A percentile compares a stretch with the other conserved stretches of the same genome.
These are phyloP conservation scores for Melanerpes aurifrons DNA, from an alignment of 2,113 vertebrate genomes.

Conservation along the genomic window DNA sequence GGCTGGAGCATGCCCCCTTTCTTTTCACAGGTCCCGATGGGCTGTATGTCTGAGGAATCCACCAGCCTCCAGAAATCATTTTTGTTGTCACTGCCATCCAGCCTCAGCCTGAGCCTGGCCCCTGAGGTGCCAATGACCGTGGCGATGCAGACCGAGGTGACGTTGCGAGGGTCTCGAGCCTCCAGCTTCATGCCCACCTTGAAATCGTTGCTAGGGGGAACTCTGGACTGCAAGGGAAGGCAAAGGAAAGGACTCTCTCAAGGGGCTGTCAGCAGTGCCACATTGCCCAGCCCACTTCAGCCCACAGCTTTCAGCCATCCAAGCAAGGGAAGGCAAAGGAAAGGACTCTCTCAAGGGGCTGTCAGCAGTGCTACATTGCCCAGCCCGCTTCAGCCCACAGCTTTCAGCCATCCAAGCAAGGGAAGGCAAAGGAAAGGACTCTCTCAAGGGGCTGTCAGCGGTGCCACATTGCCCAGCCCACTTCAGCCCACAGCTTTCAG, in stretches of 20 bases:
- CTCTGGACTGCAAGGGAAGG: constrained; percentile 80
- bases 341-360: neutral
- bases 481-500: too few species aligned
- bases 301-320: neutral
- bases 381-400: too few species aligned
- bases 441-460: too few species aligned
- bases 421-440: too few species aligned
- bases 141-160: constrained; percentile 92
- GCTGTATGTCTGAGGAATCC: constrained; percentile 95
- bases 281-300: neutral
- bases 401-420: too few species aligned
- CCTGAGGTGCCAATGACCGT: constrained; percentile 91
- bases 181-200: constrained; percentile 97
- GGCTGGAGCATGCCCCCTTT: constrained; percentile 95
- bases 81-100: constrained; percentile 95
- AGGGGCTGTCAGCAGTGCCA: neutral
- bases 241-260: neutral
- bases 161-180: constrained; percentile 90
- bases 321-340: neutral
- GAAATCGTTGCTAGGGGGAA: constrained; percentile 92
- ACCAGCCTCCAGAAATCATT: constrained; percentile 98
- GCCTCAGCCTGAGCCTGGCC: constrained; percentile 86
- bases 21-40: constrained; percentile 94
- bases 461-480: too few species aligned
- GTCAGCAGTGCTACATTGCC: too few species aligned